Conservation (phyloP, 2,888 invertebrate species). For the Orgyia antiqua region DNA sequence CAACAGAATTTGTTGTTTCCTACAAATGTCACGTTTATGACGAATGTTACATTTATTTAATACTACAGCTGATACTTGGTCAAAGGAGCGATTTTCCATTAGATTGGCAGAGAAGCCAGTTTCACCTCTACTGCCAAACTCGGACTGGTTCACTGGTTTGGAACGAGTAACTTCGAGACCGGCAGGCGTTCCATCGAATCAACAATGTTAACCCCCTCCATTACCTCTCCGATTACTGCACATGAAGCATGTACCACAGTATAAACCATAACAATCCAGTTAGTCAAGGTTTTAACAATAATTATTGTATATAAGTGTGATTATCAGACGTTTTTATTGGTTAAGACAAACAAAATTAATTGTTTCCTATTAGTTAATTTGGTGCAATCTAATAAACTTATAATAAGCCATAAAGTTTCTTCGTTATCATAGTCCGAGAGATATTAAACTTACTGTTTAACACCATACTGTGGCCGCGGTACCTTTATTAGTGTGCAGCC, state of each 20-base stretch:
- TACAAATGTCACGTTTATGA: constrained; percentile 64
- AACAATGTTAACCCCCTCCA: constrained; percentile 25
- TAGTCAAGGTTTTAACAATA: background rate
- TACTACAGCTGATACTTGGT: constrained; percentile 54
- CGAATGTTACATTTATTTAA: constrained; percentile 68
- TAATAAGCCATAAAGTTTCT: too few species aligned
- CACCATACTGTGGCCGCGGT: constrained; percentile 35
- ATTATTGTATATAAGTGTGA: too few species aligned
- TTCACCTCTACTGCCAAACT: constrained; percentile 61
- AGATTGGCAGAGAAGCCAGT: constrained; percentile 69
- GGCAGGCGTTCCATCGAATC: constrained; percentile 37
- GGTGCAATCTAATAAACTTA: too few species aligned
- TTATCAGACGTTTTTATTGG: too few species aligned
- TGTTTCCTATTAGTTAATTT: too few species aligned
- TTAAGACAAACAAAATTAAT: too few species aligned
- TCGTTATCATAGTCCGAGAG: background rate
- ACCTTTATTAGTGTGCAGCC: constrained; percentile 50
- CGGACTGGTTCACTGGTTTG: constrained; percentile 38
- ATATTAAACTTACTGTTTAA: constrained; percentile 19
- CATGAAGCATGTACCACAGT: constrained; percentile 43
- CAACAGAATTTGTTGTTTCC: constrained; percentile 70
- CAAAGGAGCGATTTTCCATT: constrained; percentile 73
- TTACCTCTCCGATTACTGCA: constrained; percentile 7
- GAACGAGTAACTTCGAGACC: constrained; percentile 14
- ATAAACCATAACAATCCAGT: constrained; percentile 5